Conservation (phyloP, 1,140 invertebrate genomes). For the Oncopodura yosiiana region DNA sequence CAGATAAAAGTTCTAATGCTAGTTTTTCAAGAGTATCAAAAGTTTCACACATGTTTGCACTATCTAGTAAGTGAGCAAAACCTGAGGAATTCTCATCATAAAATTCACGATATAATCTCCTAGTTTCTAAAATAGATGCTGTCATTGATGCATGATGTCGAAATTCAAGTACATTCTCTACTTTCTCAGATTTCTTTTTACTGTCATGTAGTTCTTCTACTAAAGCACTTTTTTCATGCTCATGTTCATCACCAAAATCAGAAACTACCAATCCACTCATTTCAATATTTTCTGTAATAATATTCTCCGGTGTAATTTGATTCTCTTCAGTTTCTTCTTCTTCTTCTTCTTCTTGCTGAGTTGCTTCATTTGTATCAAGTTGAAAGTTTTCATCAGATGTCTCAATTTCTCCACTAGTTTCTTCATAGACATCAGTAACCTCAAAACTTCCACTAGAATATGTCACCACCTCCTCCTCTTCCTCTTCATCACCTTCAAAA, state of each 20-base stretch:
- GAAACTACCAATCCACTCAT: not conserved
- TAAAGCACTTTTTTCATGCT: too few species aligned
- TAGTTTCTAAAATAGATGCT: slow-evolving; percentile 10
- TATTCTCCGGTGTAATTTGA: not conserved
- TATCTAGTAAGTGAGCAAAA: slow-evolving; percentile 9
- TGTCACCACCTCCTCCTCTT: too few species aligned
- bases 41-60: not conserved
- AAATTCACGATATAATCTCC: slow-evolving; percentile 9
- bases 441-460: too few species aligned
- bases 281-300: not conserved
- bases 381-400: too few species aligned
- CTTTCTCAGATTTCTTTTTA: not conserved
- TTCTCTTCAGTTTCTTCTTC: not conserved
- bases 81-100: slow-evolving; percentile 18
- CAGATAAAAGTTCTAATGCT: too few species aligned
- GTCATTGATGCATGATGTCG: slow-evolving; percentile 13
- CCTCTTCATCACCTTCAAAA: too few species aligned
- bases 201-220: not conserved
- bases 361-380: too few species aligned
- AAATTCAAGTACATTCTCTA: slow-evolving; percentile 6
- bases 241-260: too few species aligned
- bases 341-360: too few species aligned
- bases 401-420: too few species aligned
- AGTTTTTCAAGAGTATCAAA: not conserved
- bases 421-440: too few species aligned